Evolutionary conservation across 2,888 invertebrate genomes (phyloP).

Genomic region (Epirrita christyi): DNA sequence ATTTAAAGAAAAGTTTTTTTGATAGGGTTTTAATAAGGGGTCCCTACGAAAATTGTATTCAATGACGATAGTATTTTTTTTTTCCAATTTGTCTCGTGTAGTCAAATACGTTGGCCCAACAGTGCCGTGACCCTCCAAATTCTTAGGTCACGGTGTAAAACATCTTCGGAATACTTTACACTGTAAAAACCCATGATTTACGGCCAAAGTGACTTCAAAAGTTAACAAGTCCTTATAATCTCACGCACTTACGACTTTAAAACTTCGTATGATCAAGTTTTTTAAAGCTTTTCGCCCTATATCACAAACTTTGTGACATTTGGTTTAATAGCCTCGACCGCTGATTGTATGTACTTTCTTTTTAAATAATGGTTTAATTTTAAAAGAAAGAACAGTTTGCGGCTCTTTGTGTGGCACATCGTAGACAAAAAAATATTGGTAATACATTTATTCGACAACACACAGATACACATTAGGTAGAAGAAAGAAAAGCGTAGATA

Average conservation of each 20-base stretch:
- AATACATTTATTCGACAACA: too few relatives aligned
- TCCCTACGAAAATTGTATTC: too few relatives aligned
- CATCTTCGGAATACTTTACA: not conserved
- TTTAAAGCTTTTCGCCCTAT: conserved; percentile 41
- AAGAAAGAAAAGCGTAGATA: too few relatives aligned
- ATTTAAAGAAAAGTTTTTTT: too few relatives aligned
- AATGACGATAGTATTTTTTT: too few relatives aligned
- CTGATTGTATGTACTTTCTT: conserved; percentile 1
- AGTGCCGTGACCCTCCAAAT: not conserved
- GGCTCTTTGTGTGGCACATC: not conserved
- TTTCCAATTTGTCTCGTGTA: too few relatives aligned
- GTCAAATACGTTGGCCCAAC: not conserved
- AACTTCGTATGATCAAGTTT: conserved; percentile 46
- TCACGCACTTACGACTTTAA: conserved; percentile 38
- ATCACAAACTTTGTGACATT: conserved; percentile 41
- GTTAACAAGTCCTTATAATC: conserved; percentile 20
- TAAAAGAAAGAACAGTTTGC: conserved; percentile 3
- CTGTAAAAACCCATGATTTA: conserved; percentile 23
- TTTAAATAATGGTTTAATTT: conserved; percentile 8
- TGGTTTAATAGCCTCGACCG: conserved; percentile 51
- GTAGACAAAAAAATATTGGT: too few relatives aligned
- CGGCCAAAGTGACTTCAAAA: conserved; percentile 14
- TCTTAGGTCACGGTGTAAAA: conserved; percentile 5
- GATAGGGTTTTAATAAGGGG: too few relatives aligned
- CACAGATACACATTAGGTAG: too few relatives aligned